A percentile compares a stretch with the other conserved stretches of the same genome.
Evolutionary conservation across 1,140 invertebrate species (phyloP).

Genomic region (Tetragnatha versicolor): DNA sequence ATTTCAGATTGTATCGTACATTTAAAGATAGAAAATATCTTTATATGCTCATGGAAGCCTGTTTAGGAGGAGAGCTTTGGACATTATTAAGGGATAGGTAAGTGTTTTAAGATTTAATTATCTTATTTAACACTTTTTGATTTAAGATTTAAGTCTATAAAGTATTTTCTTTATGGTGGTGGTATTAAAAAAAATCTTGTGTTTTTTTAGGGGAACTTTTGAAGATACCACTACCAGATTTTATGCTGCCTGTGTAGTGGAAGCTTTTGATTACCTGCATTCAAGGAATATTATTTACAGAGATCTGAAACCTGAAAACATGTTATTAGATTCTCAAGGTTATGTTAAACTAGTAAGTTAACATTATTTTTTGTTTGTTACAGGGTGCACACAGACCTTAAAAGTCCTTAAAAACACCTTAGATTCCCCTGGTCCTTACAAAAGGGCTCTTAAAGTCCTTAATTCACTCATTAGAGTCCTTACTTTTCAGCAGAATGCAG

Average conservation of each 20-base stretch:
- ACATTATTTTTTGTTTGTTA: no score
- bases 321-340: slow-evolving; percentile 83
- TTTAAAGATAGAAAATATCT: slow-evolving; percentile 94
- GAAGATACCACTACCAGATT: slow-evolving; percentile 85
- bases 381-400: no score
- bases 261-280: slow-evolving; percentile 90
- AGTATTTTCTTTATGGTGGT: no score
- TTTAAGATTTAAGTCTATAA: no score
- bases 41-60: slow-evolving; percentile 95
- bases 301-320: slow-evolving; percentile 95
- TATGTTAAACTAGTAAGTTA: slow-evolving; percentile 83
- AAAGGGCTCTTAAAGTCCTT: no score
- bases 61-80: slow-evolving; percentile 96
- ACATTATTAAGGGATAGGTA: slow-evolving; percentile 77
- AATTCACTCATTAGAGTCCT: no score
- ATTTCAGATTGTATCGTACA: slow-evolving; percentile 80
- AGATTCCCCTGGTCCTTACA: no score
- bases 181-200: background rate
- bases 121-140: no score
- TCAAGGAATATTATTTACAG: slow-evolving; percentile 85
- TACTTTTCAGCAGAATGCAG: no score
- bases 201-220: slow-evolving; percentile 71
- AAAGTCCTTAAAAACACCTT: no score
- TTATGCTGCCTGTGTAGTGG: slow-evolving; percentile 87
- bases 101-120: no score